A percentile compares a stretch with the other conserved stretches of the same genome.
phyloP scores from a whole-genome alignment of 2,797 vertebrate species.

The Oreochromis mossambicus region DNA sequence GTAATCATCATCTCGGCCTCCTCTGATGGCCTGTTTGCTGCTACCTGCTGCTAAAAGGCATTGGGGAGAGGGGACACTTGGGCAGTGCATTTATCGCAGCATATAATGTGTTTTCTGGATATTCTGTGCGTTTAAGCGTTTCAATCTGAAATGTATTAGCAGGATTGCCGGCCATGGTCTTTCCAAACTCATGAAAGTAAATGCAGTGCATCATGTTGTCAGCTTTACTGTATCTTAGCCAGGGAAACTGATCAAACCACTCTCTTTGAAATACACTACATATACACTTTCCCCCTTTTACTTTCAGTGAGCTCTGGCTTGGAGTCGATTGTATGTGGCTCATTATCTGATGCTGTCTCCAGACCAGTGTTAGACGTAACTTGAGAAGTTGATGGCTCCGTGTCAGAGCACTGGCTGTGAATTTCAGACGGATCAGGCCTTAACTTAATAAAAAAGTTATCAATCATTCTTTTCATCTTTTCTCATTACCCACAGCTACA shows the following conservation, averaged over 20 bases:
- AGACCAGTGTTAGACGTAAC: background rate
- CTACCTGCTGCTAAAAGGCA: background rate
- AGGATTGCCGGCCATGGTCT: background rate
- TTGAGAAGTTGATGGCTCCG: background rate
- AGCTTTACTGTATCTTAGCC: background rate
- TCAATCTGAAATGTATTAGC: background rate
- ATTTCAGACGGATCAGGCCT: background rate
- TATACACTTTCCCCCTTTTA: background rate
- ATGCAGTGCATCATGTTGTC: background rate
- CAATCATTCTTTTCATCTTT: background rate
- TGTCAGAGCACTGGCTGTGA: background rate
- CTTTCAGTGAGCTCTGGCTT: background rate
- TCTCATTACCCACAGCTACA: background rate
- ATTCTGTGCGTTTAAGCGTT: background rate
- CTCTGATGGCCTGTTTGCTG: background rate
- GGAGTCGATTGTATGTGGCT: background rate
- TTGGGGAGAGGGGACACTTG: background rate
- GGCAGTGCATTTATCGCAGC: background rate
- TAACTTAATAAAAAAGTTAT: background rate
- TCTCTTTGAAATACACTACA: background rate
- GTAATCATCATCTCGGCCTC: background rate
- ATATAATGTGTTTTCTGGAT: background rate
- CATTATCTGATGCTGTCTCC: background rate
- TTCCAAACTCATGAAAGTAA: background rate
- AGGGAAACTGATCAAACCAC: background rate